Evolutionary conservation across 2,113 vertebrate genomes (phyloP).

Genomic region (Corythoichthys intestinalis): DNA sequence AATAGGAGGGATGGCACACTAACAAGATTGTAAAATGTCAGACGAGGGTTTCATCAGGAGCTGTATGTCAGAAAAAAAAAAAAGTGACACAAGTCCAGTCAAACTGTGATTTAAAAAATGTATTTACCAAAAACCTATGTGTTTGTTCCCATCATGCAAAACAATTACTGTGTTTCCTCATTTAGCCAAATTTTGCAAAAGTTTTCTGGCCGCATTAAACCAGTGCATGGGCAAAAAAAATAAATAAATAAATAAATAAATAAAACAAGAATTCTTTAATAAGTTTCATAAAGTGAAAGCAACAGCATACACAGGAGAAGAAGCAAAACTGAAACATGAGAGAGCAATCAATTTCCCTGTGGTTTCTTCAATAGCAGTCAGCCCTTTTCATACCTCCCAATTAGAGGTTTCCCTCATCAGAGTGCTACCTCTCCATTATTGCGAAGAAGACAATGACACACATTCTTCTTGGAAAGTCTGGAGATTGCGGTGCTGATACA

Average conservation of each 20-base stretch:
- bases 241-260: too few species aligned
- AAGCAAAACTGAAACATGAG: conserved; percentile 45
- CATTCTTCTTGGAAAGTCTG: conserved; percentile 68
- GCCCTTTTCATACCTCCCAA: conserved; percentile 73
- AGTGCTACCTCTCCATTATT: conserved; percentile 74
- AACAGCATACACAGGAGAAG: conserved; percentile 46
- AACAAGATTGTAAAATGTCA: conserved; percentile 47
- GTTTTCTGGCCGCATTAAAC: too few species aligned
- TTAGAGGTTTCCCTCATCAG: conserved; percentile 81
- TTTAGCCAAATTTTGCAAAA: too few species aligned
- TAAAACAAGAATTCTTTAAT: conserved; percentile 66
- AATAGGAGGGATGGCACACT: conserved; percentile 36
- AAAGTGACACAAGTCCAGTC: too few species aligned
- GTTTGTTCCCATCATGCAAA: too few species aligned
- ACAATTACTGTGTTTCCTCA: too few species aligned
- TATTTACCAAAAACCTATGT: too few species aligned
- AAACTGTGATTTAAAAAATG: too few species aligned
- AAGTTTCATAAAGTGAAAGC: conserved; percentile 43
- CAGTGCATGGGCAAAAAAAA: conserved; percentile 20
- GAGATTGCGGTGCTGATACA: conserved; percentile 83
- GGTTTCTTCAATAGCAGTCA: conserved; percentile 71
- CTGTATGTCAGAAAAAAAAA: conserved; percentile 32
- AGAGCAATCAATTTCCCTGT: conserved; percentile 74
- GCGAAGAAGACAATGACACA: conserved; percentile 74
- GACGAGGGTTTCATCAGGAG: conserved; percentile 43